Evolutionary conservation across 37 sponge, comb jelly and placozoan species (phyloP), one percentile per base, ranked within the genome.

Genomic region (Halichondria panicea): DNA sequence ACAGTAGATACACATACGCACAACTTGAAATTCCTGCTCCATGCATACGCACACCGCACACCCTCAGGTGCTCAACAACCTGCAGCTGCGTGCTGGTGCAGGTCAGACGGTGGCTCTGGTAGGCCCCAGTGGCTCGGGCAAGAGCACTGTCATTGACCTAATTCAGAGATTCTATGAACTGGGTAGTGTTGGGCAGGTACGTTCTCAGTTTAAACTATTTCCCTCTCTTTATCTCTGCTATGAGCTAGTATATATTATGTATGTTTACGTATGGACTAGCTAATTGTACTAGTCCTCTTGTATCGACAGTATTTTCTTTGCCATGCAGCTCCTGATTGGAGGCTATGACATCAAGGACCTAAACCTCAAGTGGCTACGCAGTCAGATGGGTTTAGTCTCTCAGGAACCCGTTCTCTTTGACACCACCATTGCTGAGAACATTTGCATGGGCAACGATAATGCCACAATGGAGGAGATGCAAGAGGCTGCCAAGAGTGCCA

Each of bases 71-170:
- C 44, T 91, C 52, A 42, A 89, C 22, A 80, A 72, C 13, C 64
- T 93, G 7, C 52, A 21, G 12, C 58, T 96, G 40, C 33, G 58
- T 3, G 75, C 88, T 4, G 56, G 83, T 15, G 74, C 81, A 6
- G 95, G 95, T 13, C 87, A 97, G 77, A 94, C 92, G 0, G 50
- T 92, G 31, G 95, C 93, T 15, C 75, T 94, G 21, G 94, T 94
- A 32, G 97, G 97, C 15, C 75, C 85, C 68, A 91, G 91, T 85
- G 97, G 97, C 37, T 88, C 94, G 76, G 97, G 97, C 28, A 97
- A 97, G 84, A 94, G 92, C 66, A 97, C 97, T 9, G 81, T 90
- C 18, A 83, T 97, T 34, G 86, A 85, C 13, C 90, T 97, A 8
- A 53, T 93, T 5, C 79, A 93, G 78, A 71, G 94, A 18, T 94